Evolutionary conservation across 2,797 vertebrate genomes (phyloP), one percentile per base, ranked within the genome.

Genomic region (Hemibagrus guttatus): DNA sequence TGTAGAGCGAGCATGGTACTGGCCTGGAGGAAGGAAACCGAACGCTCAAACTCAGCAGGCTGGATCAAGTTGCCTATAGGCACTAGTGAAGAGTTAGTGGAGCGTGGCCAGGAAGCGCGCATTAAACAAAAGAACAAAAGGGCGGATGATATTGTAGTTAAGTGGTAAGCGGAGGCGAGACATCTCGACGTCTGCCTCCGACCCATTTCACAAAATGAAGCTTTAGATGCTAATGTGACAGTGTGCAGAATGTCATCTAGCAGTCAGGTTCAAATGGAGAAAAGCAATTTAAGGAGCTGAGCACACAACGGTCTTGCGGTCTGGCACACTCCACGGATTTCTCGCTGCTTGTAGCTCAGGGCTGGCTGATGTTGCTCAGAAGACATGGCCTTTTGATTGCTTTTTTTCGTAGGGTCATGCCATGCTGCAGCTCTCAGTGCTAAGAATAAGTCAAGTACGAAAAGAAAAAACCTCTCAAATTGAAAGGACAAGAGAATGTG

Each of bases 361-460:
- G 81, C 87, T 80, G 81, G 78, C 61, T 58, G 84, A 87, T 85
- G 81, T 75, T 91, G 72, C 88, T 90, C 56, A 49, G 82, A 90
- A 90, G 79, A 84, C 68, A 69, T 76, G 63, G 42, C 78, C 3
- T 82, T 69, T 90, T 90, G 90, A 92, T 90, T 90, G 86, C 76
- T 86, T 91, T 90, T 87, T 90, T 89, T 81, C 8, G 59, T 78
- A 90, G 88, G 87, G 86, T 86, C 80, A 54, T 26, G 76, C 26
- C 31, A 68, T n/a, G 26, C 59, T 56, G 79, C 26, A 49, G 63
- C 81, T 84, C 76, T 84, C 71, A 59, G 12, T 61, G 66, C 28
- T 80, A 76, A 79, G 83, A 54, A 78, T 64, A 88, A 85, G 89
- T 88, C 49, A 80, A 85, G 39, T 86, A 76, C 66, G 56, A 46